Percentiles rank a stretch among this genome's conserved stretches.
Conservation (phyloP, 1,140 invertebrate species). For the Trichoplusia ni region DNA sequence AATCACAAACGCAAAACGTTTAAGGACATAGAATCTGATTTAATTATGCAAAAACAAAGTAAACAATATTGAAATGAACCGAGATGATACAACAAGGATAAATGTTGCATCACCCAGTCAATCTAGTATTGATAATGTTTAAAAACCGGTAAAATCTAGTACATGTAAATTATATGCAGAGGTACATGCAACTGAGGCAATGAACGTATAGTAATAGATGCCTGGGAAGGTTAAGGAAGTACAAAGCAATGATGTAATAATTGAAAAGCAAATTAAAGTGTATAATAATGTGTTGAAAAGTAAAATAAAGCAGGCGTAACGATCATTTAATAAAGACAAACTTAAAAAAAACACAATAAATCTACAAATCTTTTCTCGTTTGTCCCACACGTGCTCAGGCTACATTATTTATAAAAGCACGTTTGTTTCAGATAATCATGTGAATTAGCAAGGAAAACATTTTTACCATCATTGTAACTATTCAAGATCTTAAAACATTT, state of each 20-base stretch:
- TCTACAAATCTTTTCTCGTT: too few species aligned
- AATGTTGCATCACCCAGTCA: slow-evolving; percentile 64
- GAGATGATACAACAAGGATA: slow-evolving; percentile 19
- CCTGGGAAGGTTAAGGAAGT: slow-evolving; percentile 1
- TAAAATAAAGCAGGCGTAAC: too few species aligned
- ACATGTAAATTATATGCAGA: slow-evolving; percentile 19
- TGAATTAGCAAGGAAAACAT: too few species aligned
- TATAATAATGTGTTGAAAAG: too few species aligned
- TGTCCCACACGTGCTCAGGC: too few species aligned
- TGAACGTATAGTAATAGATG: background rate
- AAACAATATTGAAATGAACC: slow-evolving; percentile 24
- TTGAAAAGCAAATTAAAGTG: too few species aligned
- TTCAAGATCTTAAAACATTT: too few species aligned
- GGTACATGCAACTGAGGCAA: background rate
- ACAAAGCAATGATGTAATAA: background rate
- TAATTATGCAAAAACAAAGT: slow-evolving; percentile 1
- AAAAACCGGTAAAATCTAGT: slow-evolving; percentile 7
- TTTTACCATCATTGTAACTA: too few species aligned
- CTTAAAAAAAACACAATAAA: too few species aligned
- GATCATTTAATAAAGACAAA: too few species aligned
- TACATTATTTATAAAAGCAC: too few species aligned
- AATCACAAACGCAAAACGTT: background rate
- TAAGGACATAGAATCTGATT: background rate
- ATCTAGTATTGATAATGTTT: slow-evolving; percentile 42
- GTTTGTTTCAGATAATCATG: too few species aligned